Base-by-base conservation (phyloP, 1,140 invertebrate species). In the Drosophila leontia region DNA sequence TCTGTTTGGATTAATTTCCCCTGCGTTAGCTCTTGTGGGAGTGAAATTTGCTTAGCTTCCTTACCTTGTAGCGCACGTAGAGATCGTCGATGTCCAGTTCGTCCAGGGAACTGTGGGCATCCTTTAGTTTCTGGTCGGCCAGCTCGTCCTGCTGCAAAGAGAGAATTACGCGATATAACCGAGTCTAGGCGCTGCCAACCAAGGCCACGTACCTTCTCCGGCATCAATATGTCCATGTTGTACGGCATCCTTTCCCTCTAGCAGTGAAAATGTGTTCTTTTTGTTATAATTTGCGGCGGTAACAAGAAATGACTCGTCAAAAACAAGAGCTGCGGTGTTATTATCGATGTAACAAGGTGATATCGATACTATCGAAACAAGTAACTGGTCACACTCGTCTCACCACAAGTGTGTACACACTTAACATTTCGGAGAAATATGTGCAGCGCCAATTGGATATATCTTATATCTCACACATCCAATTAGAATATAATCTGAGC, bases 21-120 rank as follows among this genome's bases (percentile, higher is more conserved):
- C 7, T 23, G 12, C 6, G 12, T 11, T 13, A 42, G 13, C 12
- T 7, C 6, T 19, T 23, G 17, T 8, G 15, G 2, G 3, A 19
- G 12, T 47, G 19, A 9, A 0, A n/a, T n/a, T 12, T 7, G 1
- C 11, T 3, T 12, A 12, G 13, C 11, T 1, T 9, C 12, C 47
- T 71, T 94, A 97, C 97, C 95, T 98, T 99, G 86, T 97, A 99
- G 93, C 97, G 98, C 17, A 97, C 98, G 92, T 98, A 99, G 37
- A 98, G 94, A 95, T 98, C 98, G 93, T 98, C 97, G 26, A 96
- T 94, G 93, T 98, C 97, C 62, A 97, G 91, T 85, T 97, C 97
- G 91, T 98, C 96, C 47, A 95, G 93, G 37, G 93, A 93, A 75
- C 93, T 94, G 42, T 93, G 92, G 48, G 94, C 93, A 67, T 94